A percentile compares a stretch with the other conserved stretches of the same genome.
phyloP scores from a whole-genome alignment of 2,797 vertebrate genomes.

The Sebastes miniatus region DNA sequence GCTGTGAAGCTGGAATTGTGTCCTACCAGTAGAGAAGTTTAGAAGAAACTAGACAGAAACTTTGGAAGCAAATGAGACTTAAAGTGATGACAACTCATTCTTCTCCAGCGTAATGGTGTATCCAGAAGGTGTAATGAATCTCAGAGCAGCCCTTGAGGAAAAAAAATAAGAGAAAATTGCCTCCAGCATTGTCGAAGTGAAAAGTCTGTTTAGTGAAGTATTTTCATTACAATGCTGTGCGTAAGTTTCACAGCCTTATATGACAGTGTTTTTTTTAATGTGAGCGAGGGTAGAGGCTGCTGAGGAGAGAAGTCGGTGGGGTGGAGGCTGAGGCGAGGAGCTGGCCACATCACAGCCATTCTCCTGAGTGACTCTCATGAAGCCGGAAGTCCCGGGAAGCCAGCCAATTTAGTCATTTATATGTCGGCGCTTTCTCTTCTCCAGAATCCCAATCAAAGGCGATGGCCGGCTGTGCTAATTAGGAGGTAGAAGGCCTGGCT shows the following conservation, averaged over 20 bases:
- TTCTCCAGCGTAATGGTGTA: not conserved
- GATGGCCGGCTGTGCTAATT: constrained; percentile 43
- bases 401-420: constrained; percentile 74
- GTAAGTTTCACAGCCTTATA: constrained; percentile 16
- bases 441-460: constrained; percentile 49
- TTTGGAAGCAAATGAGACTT: not conserved
- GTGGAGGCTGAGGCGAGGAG: constrained; percentile 4
- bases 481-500: constrained; percentile 20
- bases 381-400: constrained; percentile 45
- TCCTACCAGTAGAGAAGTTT: not conserved
- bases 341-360: constrained; percentile 14
- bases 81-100: not conserved
- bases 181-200: not conserved
- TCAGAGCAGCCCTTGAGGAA: not conserved
- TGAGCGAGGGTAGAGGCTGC: not conserved
- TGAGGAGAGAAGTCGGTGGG: not conserved
- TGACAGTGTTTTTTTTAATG: constrained; percentile 22
- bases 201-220: not conserved
- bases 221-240: not conserved
- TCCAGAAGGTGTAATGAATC: constrained; percentile 20
- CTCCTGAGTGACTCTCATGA: constrained; percentile 30
- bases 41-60: not conserved
- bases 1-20: not conserved
- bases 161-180: constrained; percentile 1
- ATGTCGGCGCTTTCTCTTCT: constrained; percentile 36